These are phyloP conservation scores for Ephydatia muelleri DNA, from an alignment of 37 sponge, comb jelly and placozoan genomes.

Conservation along the genomic window DNA sequence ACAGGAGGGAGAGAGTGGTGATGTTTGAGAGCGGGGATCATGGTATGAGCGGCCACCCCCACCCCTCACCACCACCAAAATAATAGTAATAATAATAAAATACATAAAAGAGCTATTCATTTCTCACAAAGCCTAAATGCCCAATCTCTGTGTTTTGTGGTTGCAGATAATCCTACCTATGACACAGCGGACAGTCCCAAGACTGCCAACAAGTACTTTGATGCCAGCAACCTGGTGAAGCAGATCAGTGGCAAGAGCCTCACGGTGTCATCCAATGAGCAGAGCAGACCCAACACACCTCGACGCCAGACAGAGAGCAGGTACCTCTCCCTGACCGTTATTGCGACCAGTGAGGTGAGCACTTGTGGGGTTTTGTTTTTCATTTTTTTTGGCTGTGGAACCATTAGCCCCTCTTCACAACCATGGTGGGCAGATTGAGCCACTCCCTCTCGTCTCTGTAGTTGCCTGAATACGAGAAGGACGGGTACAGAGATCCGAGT, in stretches of 20 bases:
- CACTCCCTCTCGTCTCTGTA: not conserved
- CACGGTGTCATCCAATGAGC: not conserved
- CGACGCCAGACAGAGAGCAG: not conserved
- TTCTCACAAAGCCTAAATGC: too few relatives aligned
- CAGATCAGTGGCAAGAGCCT: not conserved
- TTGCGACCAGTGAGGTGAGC: not conserved
- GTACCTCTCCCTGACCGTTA: not conserved
- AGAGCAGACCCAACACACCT: not conserved
- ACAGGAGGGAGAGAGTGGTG: too few relatives aligned
- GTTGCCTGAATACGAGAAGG: not conserved
- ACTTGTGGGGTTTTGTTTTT: too few relatives aligned
- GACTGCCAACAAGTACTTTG: not conserved
- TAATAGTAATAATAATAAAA: too few relatives aligned
- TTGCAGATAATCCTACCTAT: not conserved
- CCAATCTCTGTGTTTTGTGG: not conserved
- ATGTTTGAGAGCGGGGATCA: too few relatives aligned
- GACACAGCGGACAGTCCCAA: not conserved
- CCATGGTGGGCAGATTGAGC: too few relatives aligned
- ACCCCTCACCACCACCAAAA: too few relatives aligned
- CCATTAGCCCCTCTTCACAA: not conserved
- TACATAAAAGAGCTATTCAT: too few relatives aligned
- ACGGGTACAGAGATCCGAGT: not conserved
- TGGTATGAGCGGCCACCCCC: too few relatives aligned
- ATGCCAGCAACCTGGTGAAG: not conserved
- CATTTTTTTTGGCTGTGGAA: too few relatives aligned